Evolutionary conservation across 2,797 vertebrate species (phyloP), one percentile per base, ranked within the genome.

Genomic region (Glossophaga mutica): DNA sequence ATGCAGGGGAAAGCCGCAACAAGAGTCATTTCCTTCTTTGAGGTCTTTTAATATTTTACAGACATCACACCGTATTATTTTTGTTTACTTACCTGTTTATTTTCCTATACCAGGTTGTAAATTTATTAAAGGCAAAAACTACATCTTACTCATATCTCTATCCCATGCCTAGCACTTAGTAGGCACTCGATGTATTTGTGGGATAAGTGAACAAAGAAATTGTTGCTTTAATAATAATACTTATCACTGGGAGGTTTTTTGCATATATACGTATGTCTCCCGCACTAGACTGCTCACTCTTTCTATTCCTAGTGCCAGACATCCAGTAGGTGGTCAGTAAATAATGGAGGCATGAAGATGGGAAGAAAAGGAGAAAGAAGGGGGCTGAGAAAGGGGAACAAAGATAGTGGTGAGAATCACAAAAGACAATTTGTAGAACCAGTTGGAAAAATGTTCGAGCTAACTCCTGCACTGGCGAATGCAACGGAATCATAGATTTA

Each of bases 1-100:
- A 87, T 50, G 29, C 70, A 85, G 10, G 42, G 37, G 37, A 91
- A 82, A 89, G 21, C 73, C 93, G 8, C 95, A 39, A 37, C n/a
- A 15, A 83, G 12, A 79, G 37, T 37, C 59, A 65, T 4, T 74
- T 65, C 44, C n/a, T 94, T 82, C 62, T 93, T 50, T 37, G 65
- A 73, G 39, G 83, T 87, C 26, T 59, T 88, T 48, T n/a, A 68
- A 57, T 44, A 91, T 48, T 84, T 96, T 78, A 82, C 55, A 90
- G 81, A 65, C 15, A 15, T 65, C 67, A 91, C 65, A 42, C 44
- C 37, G 57, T 0, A 52, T 70, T 92, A 34, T 59, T 79, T 88
- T 84, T 94, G 46, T 83, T 83, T 85, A 91, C 96, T 96, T 96
- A 96, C 93, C 97, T 96, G 83, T 59, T 94, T 78, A 50, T 81